Percentiles rank a stretch among this genome's conserved stretches.
Conservation (phyloP, 2,797 vertebrate genomes). For the Neosilurus mollespiculum region DNA sequence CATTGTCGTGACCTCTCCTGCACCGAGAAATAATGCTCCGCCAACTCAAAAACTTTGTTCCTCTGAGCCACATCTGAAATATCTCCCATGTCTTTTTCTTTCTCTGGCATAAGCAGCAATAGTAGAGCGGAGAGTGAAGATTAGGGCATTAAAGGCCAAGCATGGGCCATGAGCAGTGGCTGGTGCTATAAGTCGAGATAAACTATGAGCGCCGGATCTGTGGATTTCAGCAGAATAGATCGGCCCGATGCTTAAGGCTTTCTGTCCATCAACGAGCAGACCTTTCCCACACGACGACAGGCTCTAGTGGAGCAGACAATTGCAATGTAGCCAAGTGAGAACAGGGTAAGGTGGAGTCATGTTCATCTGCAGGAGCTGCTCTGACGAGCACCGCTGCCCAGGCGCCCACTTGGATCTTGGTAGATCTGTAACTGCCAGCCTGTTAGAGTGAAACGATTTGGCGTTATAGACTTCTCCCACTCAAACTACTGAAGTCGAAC, state of each 20-base stretch:
- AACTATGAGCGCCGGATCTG: constrained; percentile 71
- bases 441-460: constrained; percentile 43
- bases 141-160: constrained; percentile 62
- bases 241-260: constrained; percentile 73
- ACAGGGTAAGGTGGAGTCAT: constrained; percentile 78
- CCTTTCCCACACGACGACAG: constrained; percentile 76
- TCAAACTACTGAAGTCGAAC: constrained; percentile 1
- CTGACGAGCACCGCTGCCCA: constrained; percentile 42
- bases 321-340: constrained; percentile 83
- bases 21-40: constrained; percentile 15
- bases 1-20: constrained; percentile 24
- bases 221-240: constrained; percentile 73
- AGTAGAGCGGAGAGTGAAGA: constrained; percentile 44
- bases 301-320: constrained; percentile 84
- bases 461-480: constrained; percentile 30
- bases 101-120: constrained; percentile 37
- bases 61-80: constrained; percentile 47
- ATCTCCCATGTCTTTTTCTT: constrained; percentile 50
- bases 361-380: constrained; percentile 68
- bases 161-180: constrained; percentile 61
- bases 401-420: constrained; percentile 47
- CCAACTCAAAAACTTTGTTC: constrained; percentile 29
- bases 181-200: constrained; percentile 66
- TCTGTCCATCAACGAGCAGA: constrained; percentile 78
- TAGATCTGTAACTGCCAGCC: constrained; percentile 54